Percentiles rank a stretch among this genome's conserved stretches.
Conservation (phyloP, 2,797 vertebrate species). For the Semaprochilodus insignis region DNA sequence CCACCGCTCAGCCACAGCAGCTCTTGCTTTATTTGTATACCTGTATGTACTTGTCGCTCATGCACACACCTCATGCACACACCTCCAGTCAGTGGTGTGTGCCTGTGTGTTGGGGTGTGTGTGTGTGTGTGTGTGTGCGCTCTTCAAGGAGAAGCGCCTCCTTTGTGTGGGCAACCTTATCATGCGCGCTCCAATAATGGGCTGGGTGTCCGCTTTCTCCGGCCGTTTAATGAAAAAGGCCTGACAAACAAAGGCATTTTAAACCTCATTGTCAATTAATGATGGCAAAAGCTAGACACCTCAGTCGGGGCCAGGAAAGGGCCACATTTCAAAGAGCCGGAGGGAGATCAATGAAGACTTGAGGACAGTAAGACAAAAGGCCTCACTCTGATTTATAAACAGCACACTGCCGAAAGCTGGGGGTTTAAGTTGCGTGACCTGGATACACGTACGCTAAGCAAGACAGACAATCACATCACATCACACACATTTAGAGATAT, state of each 20-base stretch:
- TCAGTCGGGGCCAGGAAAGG: slow-evolving; percentile 34
- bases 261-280: slow-evolving; percentile 71
- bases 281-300: slow-evolving; percentile 48
- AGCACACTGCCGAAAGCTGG: not conserved
- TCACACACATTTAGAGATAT: not conserved
- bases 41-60: not conserved
- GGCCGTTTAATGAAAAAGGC: slow-evolving; percentile 62
- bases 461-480: not conserved
- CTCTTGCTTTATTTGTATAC: not conserved
- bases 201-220: slow-evolving; percentile 69
- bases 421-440: not conserved
- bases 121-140: not conserved
- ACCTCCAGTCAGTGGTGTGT: not conserved
- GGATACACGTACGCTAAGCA: not conserved
- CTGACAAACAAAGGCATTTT: slow-evolving; percentile 66
- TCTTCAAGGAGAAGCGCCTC: slow-evolving; percentile 55
- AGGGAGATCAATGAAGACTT: slow-evolving; percentile 2
- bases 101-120: slow-evolving; percentile 1
- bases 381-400: slow-evolving; percentile 27
- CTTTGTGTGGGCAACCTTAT: slow-evolving; percentile 67
- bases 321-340: slow-evolving; percentile 32
- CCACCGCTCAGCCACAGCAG: not conserved
- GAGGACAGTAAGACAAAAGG: slow-evolving; percentile 2
- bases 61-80: too few relatives aligned
- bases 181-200: slow-evolving; percentile 67